Evolutionary conservation across 1,140 invertebrate genomes (phyloP).

Genomic region (Chrysoperla carnea): DNA sequence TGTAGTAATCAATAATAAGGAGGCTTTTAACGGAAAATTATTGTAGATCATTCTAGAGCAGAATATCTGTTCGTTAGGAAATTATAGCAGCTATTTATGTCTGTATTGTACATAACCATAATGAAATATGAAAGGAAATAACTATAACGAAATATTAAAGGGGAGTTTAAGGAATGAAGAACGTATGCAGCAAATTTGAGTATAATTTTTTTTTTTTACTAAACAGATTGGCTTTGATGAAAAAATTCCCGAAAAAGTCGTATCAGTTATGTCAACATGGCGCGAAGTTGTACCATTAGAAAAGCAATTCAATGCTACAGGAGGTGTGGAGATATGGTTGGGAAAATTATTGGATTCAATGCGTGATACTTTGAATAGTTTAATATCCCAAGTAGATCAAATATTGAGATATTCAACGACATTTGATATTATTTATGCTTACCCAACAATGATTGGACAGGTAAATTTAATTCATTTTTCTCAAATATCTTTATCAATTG

Average conservation of each 20-base stretch:
- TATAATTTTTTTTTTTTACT: too few relatives aligned
- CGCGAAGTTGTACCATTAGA: conserved; percentile 57
- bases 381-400: conserved; percentile 18
- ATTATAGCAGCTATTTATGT: too few relatives aligned
- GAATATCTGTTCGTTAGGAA: too few relatives aligned
- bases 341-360: conserved; percentile 50
- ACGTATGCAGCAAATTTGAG: too few relatives aligned
- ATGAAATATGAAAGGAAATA: too few relatives aligned
- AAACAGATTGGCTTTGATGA: conserved; percentile 56
- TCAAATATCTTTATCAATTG: too few relatives aligned
- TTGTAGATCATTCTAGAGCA: too few relatives aligned
- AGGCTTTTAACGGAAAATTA: too few relatives aligned
- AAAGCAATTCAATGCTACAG: conserved; percentile 49
- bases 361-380: conserved; percentile 50
- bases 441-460: conserved; percentile 35
- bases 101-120: too few relatives aligned
- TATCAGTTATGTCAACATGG: conserved; percentile 60
- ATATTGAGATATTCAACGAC: conserved; percentile 18
- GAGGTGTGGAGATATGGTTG: conserved; percentile 75
- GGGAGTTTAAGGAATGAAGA: too few relatives aligned
- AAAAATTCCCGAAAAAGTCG: conserved; percentile 55
- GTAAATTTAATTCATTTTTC: conserved; percentile 17
- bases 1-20: too few relatives aligned
- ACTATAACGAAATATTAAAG: too few relatives aligned
- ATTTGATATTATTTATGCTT: conserved; percentile 50